phyloP scores from a whole-genome alignment of 30 jellyfish, hydroid and myxozoan species.

The Nemopilema nomurai region DNA sequence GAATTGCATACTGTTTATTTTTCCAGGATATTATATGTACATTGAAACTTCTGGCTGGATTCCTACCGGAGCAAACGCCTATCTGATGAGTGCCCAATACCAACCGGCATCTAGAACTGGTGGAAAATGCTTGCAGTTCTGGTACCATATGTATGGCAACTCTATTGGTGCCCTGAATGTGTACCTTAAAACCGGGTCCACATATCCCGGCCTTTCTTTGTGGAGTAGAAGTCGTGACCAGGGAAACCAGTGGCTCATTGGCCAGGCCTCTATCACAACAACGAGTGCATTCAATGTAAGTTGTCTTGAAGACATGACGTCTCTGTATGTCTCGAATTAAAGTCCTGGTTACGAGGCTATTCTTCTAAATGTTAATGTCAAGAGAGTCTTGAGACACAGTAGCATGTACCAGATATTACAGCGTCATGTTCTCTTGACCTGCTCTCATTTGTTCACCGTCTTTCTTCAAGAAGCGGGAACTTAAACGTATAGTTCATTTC shows the following conservation, averaged over 20 bases:
- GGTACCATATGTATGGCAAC: slow-evolving; percentile 95
- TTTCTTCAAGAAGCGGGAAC: too few species aligned
- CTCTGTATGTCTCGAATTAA: too few species aligned
- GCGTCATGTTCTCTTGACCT: too few species aligned
- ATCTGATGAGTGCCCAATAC: slow-evolving; percentile 74
- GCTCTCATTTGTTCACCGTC: too few species aligned
- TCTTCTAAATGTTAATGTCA: too few species aligned
- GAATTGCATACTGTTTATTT: too few species aligned
- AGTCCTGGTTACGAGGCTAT: too few species aligned
- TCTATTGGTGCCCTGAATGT: slow-evolving; percentile 76
- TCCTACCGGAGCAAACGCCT: slow-evolving; percentile 67
- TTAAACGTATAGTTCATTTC: too few species aligned
- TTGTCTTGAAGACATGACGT: neutral
- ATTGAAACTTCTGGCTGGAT: slow-evolving; percentile 84
- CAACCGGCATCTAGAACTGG: slow-evolving; percentile 78
- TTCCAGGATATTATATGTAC: slow-evolving; percentile 83
- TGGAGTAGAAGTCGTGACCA: slow-evolving; percentile 73
- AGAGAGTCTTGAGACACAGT: too few species aligned
- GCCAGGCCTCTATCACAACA: slow-evolving; percentile 73
- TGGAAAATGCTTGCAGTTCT: slow-evolving; percentile 92
- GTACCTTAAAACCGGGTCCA: slow-evolving; percentile 44
- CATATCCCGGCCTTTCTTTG: slow-evolving; percentile 31
- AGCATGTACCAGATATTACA: too few species aligned
- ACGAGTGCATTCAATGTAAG: slow-evolving; percentile 63
- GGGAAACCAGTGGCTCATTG: slow-evolving; percentile 91